A percentile compares a stretch with the other conserved stretches of the same genome.
Conservation (phyloP, 2,113 vertebrate species). For the Ondatra zibethicus region DNA sequence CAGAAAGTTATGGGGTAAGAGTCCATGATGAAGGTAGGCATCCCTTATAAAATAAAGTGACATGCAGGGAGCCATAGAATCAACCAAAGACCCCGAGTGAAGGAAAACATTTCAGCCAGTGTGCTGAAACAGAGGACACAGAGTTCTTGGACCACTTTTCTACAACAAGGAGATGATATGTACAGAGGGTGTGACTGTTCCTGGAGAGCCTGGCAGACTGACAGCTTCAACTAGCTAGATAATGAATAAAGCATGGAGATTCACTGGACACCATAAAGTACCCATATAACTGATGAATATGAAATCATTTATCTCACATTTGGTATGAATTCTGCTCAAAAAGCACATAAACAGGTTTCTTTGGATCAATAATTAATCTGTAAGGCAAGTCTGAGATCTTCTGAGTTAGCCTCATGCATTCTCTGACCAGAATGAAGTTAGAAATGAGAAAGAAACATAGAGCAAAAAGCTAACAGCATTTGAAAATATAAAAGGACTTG, state of each 20-base stretch:
- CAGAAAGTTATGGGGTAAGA: background rate
- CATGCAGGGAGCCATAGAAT: background rate
- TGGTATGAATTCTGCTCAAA: background rate
- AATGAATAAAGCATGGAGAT: slow-evolving; percentile 1
- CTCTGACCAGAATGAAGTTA: background rate
- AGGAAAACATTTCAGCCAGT: background rate
- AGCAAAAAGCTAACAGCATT: background rate
- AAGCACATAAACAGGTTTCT: background rate
- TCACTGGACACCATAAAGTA: background rate
- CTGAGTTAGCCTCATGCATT: background rate
- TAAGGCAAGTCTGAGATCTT: slow-evolving; percentile 4
- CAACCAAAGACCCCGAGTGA: background rate
- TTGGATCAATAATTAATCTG: background rate
- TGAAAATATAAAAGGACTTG: background rate
- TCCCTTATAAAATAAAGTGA: background rate
- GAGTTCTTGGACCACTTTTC: background rate
- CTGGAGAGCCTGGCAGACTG: background rate
- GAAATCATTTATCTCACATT: background rate
- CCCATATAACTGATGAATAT: background rate
- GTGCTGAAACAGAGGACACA: background rate
- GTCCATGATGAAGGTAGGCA: background rate
- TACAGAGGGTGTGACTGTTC: background rate
- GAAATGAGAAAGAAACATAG: background rate
- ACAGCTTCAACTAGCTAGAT: background rate
- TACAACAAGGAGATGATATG: background rate